Percentiles rank a stretch among this genome's conserved stretches.
These are phyloP conservation scores for Anas bernieri DNA, from an alignment of 2,797 vertebrate genomes.

Conservation along the genomic window DNA sequence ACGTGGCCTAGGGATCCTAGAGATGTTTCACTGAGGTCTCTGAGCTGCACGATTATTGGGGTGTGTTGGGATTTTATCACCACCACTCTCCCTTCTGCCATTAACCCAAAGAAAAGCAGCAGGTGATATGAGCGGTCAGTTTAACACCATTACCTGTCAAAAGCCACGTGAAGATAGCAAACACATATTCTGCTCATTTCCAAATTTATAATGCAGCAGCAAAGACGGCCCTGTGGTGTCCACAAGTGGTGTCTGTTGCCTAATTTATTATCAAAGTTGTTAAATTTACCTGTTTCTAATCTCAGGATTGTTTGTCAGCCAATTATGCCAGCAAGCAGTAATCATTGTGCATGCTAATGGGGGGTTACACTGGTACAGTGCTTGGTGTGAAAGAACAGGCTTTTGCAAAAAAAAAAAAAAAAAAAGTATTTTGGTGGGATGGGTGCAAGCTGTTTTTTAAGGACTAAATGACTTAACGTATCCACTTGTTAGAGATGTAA, in stretches of 20 bases:
- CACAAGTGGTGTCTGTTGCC: not conserved
- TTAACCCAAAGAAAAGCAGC: not conserved
- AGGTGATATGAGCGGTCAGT: not conserved
- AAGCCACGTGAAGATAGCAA: not conserved
- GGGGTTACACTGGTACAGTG: accelerated
- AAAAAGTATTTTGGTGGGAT: not conserved
- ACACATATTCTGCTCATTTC: accelerated
- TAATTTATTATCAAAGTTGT: not conserved
- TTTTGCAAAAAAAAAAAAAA: not conserved
- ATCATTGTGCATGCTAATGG: accelerated
- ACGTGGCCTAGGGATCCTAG: too few species aligned
- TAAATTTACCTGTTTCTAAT: not conserved
- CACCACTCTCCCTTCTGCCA: not conserved
- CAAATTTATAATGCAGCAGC: not conserved
- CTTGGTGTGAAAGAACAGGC: accelerated
- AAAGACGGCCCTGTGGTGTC: not conserved
- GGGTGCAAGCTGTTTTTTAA: not conserved
- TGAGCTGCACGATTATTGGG: not conserved
- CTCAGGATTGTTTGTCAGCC: not conserved
- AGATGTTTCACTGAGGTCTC: accelerated
- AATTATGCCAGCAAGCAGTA: not conserved
- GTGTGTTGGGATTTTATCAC: too few species aligned
- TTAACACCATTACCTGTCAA: not conserved
- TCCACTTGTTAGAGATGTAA: not conserved
- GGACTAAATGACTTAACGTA: not conserved